A percentile compares a stretch with the other conserved stretches of the same genome.
Conservation (phyloP, 1,140 invertebrate genomes). For the Ceratina australensis region DNA sequence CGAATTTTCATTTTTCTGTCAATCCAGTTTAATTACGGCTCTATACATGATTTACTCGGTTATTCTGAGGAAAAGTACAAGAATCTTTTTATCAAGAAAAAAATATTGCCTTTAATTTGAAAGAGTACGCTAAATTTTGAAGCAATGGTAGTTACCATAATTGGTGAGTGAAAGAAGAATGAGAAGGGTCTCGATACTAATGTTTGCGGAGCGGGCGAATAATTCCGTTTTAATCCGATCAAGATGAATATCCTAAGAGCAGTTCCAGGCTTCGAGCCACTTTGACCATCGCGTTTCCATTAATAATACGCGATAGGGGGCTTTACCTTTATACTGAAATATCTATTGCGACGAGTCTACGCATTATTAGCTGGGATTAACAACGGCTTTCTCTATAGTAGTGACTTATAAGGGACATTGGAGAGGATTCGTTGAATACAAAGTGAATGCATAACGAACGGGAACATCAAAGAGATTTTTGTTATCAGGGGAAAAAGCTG, state of each 20-base stretch:
- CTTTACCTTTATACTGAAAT: conserved; percentile 15
- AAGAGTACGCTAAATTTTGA: too few relatives aligned
- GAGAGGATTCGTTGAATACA: conserved; percentile 37
- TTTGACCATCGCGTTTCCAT: conserved; percentile 2
- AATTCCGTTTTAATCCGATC: conserved; percentile 8
- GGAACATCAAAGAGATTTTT: conserved; percentile 40
- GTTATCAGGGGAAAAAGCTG: conserved; percentile 2
- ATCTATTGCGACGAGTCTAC: conserved; percentile 15
- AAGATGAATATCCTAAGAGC: neutral
- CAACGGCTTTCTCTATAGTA: neutral
- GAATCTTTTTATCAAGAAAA: too few relatives aligned
- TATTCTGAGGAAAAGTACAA: too few relatives aligned
- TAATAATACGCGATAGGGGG: conserved; percentile 23
- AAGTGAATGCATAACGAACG: conserved; percentile 47
- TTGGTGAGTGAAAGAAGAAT: too few relatives aligned
- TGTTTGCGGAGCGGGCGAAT: neutral
- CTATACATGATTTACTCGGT: too few relatives aligned
- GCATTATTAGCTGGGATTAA: conserved; percentile 45
- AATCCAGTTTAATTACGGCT: too few relatives aligned
- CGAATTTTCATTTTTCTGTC: too few relatives aligned
- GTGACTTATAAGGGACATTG: conserved; percentile 29
- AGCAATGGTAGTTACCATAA: too few relatives aligned
- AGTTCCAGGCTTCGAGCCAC: neutral
- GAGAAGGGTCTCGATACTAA: too few relatives aligned
- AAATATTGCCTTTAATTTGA: too few relatives aligned